phyloP scores from a whole-genome alignment of 2,797 vertebrate species.

The Sarcoramphus papa region DNA sequence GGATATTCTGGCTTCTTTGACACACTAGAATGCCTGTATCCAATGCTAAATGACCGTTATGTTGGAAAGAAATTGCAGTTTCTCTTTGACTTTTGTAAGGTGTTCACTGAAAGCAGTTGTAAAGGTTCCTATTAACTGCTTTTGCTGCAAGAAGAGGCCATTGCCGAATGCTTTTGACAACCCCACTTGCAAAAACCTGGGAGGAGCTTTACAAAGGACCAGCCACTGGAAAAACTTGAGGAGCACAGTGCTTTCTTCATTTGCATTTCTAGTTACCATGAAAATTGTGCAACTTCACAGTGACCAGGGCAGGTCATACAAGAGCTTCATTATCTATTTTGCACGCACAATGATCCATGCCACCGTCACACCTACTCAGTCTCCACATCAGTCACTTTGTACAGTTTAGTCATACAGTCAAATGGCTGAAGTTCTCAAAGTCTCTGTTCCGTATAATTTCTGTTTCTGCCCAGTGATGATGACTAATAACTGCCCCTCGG shows the following conservation, averaged over 20 bases:
- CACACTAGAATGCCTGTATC: neutral
- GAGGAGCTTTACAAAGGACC: neutral
- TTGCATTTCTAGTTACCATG: neutral
- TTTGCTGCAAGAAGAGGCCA: neutral
- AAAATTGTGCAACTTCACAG: neutral
- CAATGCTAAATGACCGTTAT: neutral
- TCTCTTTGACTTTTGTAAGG: conserved; percentile 12
- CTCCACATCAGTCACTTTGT: neutral
- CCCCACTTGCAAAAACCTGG: neutral
- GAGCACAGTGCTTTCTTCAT: neutral
- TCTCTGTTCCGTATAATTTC: neutral
- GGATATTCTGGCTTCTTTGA: neutral
- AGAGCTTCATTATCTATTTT: neutral
- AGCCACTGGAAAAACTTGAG: neutral
- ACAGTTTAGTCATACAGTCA: neutral
- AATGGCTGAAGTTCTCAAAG: neutral
- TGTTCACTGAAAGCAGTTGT: neutral
- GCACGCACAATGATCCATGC: accelerated
- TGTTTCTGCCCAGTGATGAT: neutral
- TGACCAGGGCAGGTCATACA: neutral
- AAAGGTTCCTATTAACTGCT: neutral
- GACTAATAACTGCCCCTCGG: neutral
- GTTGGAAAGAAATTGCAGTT: neutral
- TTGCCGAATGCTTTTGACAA: neutral
- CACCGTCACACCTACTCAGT: neutral